phyloP scores from a whole-genome alignment of 2,113 vertebrate species.

The Rutilus rutilus region DNA sequence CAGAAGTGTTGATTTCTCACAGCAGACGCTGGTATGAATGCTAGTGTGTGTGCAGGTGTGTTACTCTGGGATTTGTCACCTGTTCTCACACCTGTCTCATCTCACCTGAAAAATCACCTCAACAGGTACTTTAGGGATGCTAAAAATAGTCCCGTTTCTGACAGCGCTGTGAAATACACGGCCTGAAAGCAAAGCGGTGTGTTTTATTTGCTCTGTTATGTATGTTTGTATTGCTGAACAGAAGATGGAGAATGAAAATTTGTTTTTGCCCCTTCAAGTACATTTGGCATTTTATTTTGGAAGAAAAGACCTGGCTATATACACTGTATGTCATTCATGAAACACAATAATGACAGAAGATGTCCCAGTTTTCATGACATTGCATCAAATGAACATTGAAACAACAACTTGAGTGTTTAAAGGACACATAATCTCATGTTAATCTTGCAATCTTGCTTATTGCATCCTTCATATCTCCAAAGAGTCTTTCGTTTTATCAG shows the following conservation, averaged over 20 bases:
- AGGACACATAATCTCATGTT: too few species aligned
- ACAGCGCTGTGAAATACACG: neutral
- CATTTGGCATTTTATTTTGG: too few species aligned
- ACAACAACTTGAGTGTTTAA: too few species aligned
- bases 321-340: too few species aligned
- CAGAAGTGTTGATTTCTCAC: neutral
- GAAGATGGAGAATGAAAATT: neutral
- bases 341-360: too few species aligned
- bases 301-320: too few species aligned
- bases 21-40: neutral
- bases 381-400: too few species aligned
- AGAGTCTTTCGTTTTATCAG: too few species aligned
- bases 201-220: neutral
- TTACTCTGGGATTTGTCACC: neutral
- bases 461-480: too few species aligned
- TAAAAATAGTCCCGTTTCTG: neutral
- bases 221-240: neutral
- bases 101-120: neutral
- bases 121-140: neutral
- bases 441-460: too few species aligned
- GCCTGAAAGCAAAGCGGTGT: neutral
- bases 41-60: neutral
- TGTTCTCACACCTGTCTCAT: neutral
- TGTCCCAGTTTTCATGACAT: too few species aligned
- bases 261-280: neutral